These are phyloP conservation scores for Cygnus atratus DNA, from an alignment of 2,113 vertebrate species.

Conservation along the genomic window DNA sequence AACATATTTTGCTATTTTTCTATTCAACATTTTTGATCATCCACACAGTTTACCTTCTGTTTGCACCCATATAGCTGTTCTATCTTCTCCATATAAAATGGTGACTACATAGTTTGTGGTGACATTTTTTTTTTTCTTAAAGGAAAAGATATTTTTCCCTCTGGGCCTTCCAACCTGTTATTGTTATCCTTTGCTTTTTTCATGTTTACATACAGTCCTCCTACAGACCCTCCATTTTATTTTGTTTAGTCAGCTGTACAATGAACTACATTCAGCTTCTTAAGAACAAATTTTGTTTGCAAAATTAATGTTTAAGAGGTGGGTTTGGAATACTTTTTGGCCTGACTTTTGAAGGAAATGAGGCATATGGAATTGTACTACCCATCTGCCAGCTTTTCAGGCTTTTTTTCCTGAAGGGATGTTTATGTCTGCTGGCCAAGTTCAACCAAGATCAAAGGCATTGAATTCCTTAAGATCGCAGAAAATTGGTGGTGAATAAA, in stretches of 20 bases:
- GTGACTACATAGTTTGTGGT: background rate
- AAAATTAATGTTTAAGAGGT: background rate
- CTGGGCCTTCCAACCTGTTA: background rate
- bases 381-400: background rate
- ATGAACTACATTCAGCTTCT: background rate
- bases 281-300: background rate
- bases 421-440: background rate
- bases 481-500: background rate
- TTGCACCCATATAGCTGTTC: background rate
- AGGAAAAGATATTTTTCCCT: background rate
- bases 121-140: background rate
- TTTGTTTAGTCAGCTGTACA: background rate
- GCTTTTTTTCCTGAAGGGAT: background rate
- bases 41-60: background rate
- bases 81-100: background rate
- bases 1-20: background rate
- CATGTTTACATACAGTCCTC: background rate
- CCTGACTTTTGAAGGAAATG: background rate
- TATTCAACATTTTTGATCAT: background rate
- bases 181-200: background rate
- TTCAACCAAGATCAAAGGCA: background rate
- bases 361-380: background rate
- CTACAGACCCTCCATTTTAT: background rate
- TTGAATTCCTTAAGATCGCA: background rate
- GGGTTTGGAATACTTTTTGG: background rate